Percentiles rank a stretch among this genome's conserved stretches.
Evolutionary conservation across 2,888 invertebrate genomes (phyloP).

Genomic region (Apamea crenata): DNA sequence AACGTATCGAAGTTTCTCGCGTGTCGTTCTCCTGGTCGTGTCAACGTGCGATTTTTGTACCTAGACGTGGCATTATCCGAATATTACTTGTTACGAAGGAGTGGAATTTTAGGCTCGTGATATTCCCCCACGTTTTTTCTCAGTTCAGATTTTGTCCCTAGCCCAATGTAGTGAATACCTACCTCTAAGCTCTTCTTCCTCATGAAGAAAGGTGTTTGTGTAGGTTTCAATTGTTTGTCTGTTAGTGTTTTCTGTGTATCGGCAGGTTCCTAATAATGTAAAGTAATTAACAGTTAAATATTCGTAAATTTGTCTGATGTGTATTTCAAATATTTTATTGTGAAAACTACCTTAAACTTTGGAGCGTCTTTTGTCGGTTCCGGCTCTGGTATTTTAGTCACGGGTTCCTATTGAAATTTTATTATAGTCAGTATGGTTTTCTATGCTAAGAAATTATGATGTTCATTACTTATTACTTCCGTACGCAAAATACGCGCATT

Average conservation of each 20-base stretch:
- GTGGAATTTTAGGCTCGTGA: neutral
- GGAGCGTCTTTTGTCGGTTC: conserved; percentile 46
- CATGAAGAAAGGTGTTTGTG: conserved; percentile 73
- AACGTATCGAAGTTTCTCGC: neutral
- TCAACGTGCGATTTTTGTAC: neutral
- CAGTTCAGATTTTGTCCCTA: conserved; percentile 10
- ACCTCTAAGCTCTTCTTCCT: conserved; percentile 77
- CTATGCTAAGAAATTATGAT: neutral
- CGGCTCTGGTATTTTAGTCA: conserved; percentile 26
- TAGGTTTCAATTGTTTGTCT: conserved; percentile 67
- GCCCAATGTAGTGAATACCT: conserved; percentile 50
- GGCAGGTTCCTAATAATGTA: conserved; percentile 72
- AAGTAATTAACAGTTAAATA: conserved; percentile 34
- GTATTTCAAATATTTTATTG: conserved; percentile 9
- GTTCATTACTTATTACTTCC: no score
- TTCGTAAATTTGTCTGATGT: neutral
- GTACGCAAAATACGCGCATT: no score
- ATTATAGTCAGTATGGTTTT: conserved; percentile 5
- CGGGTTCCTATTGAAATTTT: conserved; percentile 50
- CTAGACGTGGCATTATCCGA: neutral
- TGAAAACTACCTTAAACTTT: conserved; percentile 53
- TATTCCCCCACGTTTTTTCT: neutral
- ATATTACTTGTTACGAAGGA: neutral
- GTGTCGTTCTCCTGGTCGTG: neutral
- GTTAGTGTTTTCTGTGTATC: conserved; percentile 68